These are phyloP conservation scores for Odontocolon sp. DNA, from an alignment of 2,888 invertebrate genomes.

Conservation along the genomic window DNA sequence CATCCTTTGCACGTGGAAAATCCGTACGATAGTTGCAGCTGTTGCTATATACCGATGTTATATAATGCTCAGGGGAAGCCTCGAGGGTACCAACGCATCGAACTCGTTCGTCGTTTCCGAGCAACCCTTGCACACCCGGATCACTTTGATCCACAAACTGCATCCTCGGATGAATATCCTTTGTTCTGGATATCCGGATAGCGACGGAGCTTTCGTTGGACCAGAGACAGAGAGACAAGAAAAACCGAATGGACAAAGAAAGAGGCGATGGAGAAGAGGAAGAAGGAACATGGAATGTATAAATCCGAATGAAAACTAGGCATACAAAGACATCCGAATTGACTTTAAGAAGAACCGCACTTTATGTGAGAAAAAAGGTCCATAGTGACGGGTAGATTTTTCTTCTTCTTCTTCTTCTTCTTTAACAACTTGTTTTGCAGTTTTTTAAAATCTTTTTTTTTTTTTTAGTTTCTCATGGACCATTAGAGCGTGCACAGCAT, in stretches of 20 bases:
- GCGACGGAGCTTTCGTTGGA: constrained; percentile 20
- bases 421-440: neutral
- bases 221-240: neutral
- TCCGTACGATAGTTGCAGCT: neutral
- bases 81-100: constrained; percentile 22
- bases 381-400: neutral
- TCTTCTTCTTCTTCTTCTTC: neutral
- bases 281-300: neutral
- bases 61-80: neutral
- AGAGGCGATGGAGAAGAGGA: neutral
- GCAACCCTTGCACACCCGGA: constrained; percentile 4
- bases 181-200: constrained; percentile 12
- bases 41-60: no score
- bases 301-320: neutral
- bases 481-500: constrained; percentile 8
- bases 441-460: neutral
- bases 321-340: neutral
- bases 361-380: neutral
- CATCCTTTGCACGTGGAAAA: neutral
- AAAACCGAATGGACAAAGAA: neutral
- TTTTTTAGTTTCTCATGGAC: constrained; percentile 3
- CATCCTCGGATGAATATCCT: constrained; percentile 44
- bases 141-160: constrained; percentile 51
- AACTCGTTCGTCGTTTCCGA: neutral
- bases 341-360: neutral